A percentile compares a stretch with the other conserved stretches of the same genome.
Conservation (phyloP, 2,797 vertebrate genomes). For the Momotus momota region DNA sequence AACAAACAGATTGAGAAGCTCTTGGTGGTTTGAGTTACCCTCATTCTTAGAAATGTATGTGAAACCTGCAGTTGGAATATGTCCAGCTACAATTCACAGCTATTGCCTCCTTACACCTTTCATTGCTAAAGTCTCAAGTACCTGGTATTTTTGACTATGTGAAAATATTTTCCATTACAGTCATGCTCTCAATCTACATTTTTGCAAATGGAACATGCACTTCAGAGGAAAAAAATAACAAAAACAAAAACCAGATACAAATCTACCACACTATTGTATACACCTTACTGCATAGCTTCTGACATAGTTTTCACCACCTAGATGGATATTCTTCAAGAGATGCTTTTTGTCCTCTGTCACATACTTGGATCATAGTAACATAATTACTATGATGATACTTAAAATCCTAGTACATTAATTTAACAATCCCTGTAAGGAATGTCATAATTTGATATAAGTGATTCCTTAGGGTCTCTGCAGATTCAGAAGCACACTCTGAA, state of each 20-base stretch:
- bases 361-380: background rate
- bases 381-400: background rate
- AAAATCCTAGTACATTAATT: background rate
- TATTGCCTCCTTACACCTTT: background rate
- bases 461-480: background rate
- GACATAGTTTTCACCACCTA: background rate
- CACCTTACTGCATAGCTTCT: background rate
- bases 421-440: background rate
- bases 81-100: slow-evolving; percentile 22
- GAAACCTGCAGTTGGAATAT: background rate
- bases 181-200: background rate
- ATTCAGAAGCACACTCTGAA: background rate
- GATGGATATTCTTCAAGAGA: background rate
- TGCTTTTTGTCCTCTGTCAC: background rate
- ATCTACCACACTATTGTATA: background rate
- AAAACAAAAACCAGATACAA: background rate
- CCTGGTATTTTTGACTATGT: background rate
- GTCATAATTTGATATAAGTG: background rate
- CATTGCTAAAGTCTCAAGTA: background rate
- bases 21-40: slow-evolving; percentile 34
- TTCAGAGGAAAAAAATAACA: background rate
- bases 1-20: slow-evolving; percentile 61
- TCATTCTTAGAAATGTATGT: slow-evolving; percentile 47
- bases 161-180: background rate
- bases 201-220: background rate